Base-by-base conservation (phyloP, 2,113 vertebrate species). In the Larimichthys polyactis region DNA sequence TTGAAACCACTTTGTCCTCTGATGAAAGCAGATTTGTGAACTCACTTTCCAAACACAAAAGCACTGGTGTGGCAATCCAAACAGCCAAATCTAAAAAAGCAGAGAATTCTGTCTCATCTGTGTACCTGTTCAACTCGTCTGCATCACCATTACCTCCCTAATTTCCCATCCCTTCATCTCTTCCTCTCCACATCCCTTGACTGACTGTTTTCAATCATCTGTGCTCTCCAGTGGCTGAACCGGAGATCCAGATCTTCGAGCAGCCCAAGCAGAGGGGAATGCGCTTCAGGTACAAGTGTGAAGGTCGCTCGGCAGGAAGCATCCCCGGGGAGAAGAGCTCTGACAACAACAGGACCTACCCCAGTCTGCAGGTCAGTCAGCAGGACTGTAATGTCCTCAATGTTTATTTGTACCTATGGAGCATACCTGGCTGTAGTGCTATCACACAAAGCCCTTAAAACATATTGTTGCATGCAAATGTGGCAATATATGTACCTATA, bases 211-310 rank as follows among this genome's bases (percentile, higher is more conserved):
- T 11, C 17, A 14, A 0, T 36, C 36, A 2, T 51, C 43, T 62
- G 20, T 52, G 20, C 46, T 40, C 75, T 81, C 10, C n/a, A 91
- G 95, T 94, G 93, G 87, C 82, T 15, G 96, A 96, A 78, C 97
- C 98, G 1, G 94, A 94, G 63, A 91, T 97, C 82, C 96, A 97
- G 94, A 97, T 99, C 90, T 96, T 96, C 46, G 98, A 99, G 86
- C 97, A 99, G 86, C 98, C 98, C 81, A 96, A 96, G 84, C 98
- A 98, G 88, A 95, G 98, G 85, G 98, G 98, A 22, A 99, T 99
- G 98, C 97, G 98, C 71, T 99, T 99, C 92, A 95, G 98, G 74
- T 99, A 99, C 92, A 97, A 98, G 88, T 99, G 97, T 68, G 98
- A 99, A 91, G 98, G 98, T 12, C 96, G 98, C 63, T 99, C 97